Percentiles rank a stretch among this genome's conserved stretches.
phyloP scores from a whole-genome alignment of 2,888 invertebrate species.

The Drosophila nr. medialis region DNA sequence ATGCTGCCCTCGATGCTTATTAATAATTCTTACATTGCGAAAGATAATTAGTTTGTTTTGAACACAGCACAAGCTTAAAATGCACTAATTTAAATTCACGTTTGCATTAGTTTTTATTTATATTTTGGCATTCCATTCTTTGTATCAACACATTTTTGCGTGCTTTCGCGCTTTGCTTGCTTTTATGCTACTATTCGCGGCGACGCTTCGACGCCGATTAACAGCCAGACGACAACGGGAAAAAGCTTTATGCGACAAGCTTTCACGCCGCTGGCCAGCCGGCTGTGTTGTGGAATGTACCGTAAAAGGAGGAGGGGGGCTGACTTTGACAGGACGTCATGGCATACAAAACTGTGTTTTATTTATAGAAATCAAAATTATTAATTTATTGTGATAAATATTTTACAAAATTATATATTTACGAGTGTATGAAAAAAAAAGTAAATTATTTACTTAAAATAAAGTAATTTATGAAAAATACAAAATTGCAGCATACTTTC shows the following conservation, averaged over 20 bases:
- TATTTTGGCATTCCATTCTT: slow-evolving; percentile 18
- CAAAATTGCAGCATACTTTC: neutral
- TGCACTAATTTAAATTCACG: slow-evolving; percentile 15
- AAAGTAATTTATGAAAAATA: neutral
- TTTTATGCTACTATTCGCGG: slow-evolving; percentile 36
- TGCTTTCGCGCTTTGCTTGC: slow-evolving; percentile 11
- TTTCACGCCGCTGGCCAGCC: slow-evolving; percentile 36
- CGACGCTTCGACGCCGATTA: slow-evolving; percentile 59
- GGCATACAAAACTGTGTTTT: neutral
- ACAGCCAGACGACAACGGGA: slow-evolving; percentile 22
- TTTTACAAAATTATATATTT: neutral
- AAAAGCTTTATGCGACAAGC: slow-evolving; percentile 50
- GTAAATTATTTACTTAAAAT: neutral
- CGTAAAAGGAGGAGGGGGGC: neutral
- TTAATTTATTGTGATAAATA: neutral
- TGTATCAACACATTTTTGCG: slow-evolving; percentile 42
- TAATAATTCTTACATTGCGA: slow-evolving; percentile 61
- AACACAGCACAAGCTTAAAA: slow-evolving; percentile 46
- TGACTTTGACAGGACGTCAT: neutral
- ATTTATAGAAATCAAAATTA: neutral
- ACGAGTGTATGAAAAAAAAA: neutral
- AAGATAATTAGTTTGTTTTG: slow-evolving; percentile 6
- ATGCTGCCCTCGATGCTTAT: slow-evolving; percentile 28
- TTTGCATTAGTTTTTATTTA: slow-evolving; percentile 25
- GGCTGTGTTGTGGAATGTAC: slow-evolving; percentile 41